These are phyloP conservation scores for Melanargia galathea DNA, from an alignment of 2,888 invertebrate species.

Conservation along the genomic window DNA sequence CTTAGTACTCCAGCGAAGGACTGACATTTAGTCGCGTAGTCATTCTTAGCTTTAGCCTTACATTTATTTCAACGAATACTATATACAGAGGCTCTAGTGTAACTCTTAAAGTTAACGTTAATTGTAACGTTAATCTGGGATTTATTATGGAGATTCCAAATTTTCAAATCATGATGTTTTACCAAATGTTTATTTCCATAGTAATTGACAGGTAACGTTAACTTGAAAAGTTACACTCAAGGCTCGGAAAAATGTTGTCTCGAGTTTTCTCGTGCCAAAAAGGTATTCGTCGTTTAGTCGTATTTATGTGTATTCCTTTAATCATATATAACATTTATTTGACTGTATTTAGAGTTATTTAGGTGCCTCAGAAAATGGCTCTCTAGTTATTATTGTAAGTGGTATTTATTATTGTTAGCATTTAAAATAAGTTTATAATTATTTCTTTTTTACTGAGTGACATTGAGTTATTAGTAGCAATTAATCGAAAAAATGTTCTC, in stretches of 20 bases:
- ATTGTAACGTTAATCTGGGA: too few relatives aligned
- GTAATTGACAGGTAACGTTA: too few relatives aligned
- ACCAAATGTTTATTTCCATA: too few relatives aligned
- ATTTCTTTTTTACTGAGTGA: constrained; percentile 3
- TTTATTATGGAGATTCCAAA: too few relatives aligned
- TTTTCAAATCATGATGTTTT: too few relatives aligned
- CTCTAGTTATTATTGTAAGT: constrained; percentile 61
- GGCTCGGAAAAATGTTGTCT: too few relatives aligned
- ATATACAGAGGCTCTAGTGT: background rate
- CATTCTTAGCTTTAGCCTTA: constrained; percentile 70
- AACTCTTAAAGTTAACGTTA: too few relatives aligned
- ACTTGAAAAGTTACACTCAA: too few relatives aligned
- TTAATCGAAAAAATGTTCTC: background rate
- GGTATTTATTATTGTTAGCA: constrained; percentile 58
- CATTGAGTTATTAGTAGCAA: constrained; percentile 20
- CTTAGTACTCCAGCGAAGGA: constrained; percentile 50
- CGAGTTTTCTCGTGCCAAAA: constrained; percentile 58
- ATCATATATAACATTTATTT: constrained; percentile 39
- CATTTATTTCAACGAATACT: constrained; percentile 48
- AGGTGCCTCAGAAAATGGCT: constrained; percentile 50
- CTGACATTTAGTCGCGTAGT: constrained; percentile 62
- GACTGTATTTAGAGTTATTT: constrained; percentile 46
- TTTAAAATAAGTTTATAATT: constrained; percentile 19
- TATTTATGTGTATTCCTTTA: constrained; percentile 32
- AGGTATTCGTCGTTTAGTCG: constrained; percentile 35